Evolutionary conservation across 2,797 vertebrate genomes (phyloP), one percentile per base, ranked within the genome.

Genomic region (Trichosurus vulpecula): DNA sequence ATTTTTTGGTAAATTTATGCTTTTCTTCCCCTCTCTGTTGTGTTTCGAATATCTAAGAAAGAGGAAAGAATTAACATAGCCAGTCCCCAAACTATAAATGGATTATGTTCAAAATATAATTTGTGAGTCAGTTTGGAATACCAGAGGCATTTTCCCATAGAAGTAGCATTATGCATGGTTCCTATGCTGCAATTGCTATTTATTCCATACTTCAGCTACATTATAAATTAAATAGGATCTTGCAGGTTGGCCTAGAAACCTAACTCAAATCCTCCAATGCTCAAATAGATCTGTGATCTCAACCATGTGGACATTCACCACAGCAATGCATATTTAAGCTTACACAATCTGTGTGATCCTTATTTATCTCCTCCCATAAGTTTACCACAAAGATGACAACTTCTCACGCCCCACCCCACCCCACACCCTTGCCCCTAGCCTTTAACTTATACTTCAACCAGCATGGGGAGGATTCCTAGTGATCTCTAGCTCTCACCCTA

Each of bases 381-480:
- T 74, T 74, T 19, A 22, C 13, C 35, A 74, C 5, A 41, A 6
- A 19, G 0, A 74, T 61, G 16, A 74, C 61, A 74, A 41, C 35
- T 11, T 10, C 35, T 6, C 1, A 66, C 31, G 13, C 10, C 1
- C 0, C 35, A 14, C 12, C 4, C 31, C 4, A 22, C 10, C 27
- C 56, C 29, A 61, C 3, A 35, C 35, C 14, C 6, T 27, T 27
- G 25, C 0, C 58, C 11, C 16, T 9, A 41, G 4, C 3, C 14
- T 74, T 74, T 6, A n/a, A 74, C 61, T 8, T 1, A 66, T 35
- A 74, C 16, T 74, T 74, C 61, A 74, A 74, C 35, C 6, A n/a
- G 13, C 16, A 8, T 41, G n/a, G 35, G 31, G 14, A 6, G 35
- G 16, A 35, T 74, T 14, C 6, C 35, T 41, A 41, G 31, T 14